These are phyloP conservation scores for Choristoneura fumiferana DNA, from an alignment of 1,140 invertebrate genomes.

Conservation along the genomic window DNA sequence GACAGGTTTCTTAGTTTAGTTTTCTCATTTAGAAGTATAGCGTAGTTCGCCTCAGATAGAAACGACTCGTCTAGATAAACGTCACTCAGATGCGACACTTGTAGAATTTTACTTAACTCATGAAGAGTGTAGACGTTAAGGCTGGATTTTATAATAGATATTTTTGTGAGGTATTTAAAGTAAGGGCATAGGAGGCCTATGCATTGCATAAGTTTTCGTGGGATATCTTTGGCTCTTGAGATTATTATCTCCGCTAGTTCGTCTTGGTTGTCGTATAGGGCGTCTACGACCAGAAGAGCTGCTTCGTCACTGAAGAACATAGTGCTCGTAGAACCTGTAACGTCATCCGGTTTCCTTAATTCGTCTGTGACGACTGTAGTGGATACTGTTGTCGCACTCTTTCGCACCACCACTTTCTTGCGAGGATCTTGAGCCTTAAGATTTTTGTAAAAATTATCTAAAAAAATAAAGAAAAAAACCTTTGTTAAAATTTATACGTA, in stretches of 20 bases:
- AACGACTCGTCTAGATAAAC: conserved; percentile 41
- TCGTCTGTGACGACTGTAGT: too few species aligned
- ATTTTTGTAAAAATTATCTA: too few species aligned
- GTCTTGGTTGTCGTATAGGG: conserved; percentile 37
- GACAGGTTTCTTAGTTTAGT: conserved; percentile 35
- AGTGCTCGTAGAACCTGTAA: too few species aligned
- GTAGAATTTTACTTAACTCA: conserved; percentile 43
- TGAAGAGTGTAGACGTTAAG: conserved; percentile 37
- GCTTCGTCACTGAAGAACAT: too few species aligned
- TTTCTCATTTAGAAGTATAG: conserved; percentile 31
- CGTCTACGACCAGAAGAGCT: not conserved
- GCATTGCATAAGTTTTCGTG: conserved; percentile 36
- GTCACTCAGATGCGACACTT: conserved; percentile 36
- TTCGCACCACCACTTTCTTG: too few species aligned
- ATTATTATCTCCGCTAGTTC: conserved; percentile 39
- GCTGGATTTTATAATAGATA: conserved; percentile 33
- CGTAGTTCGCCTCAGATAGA: conserved; percentile 34
- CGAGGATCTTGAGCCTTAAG: too few species aligned
- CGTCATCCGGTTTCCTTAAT: too few species aligned
- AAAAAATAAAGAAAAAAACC: too few species aligned
- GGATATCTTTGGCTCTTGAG: conserved; percentile 27
- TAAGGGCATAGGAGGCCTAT: conserved; percentile 32
- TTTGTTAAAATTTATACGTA: too few species aligned
- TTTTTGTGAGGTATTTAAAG: conserved; percentile 37
- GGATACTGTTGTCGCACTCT: too few species aligned